phyloP scores from a whole-genome alignment of 2,113 vertebrate genomes.

The Synodontis membranacea region DNA sequence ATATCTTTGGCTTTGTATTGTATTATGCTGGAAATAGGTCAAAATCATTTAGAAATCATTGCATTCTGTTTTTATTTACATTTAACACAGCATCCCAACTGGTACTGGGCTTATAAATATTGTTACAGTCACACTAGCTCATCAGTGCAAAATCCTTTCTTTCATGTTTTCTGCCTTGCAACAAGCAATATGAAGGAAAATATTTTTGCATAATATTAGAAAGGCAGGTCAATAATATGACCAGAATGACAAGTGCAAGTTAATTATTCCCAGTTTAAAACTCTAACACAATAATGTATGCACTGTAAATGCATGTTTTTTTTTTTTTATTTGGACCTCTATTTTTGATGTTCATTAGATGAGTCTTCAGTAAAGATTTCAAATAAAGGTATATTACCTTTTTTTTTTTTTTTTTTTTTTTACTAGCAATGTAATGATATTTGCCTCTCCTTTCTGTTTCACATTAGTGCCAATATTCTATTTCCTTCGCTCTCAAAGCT shows the following conservation, averaged over 20 bases:
- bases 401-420: not conserved
- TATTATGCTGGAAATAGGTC: too few relatives aligned
- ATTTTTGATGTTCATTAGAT: not conserved
- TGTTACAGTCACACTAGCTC: too few relatives aligned
- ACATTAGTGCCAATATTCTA: not conserved
- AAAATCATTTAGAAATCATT: too few relatives aligned
- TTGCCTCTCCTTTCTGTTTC: not conserved
- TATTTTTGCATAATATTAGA: not conserved
- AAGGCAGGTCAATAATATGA: not conserved
- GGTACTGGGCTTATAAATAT: too few relatives aligned
- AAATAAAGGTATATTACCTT: not conserved
- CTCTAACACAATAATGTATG: not conserved
- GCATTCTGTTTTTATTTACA: too few relatives aligned
- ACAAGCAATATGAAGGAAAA: not conserved
- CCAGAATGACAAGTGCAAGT: not conserved
- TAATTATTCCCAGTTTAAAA: not conserved
- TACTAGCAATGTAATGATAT: not conserved
- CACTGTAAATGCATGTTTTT: not conserved
- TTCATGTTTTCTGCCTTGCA: not conserved
- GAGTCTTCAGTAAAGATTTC: not conserved
- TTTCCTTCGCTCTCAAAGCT: conserved; percentile 14
- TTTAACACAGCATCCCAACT: too few relatives aligned
- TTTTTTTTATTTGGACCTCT: not conserved
- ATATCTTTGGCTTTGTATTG: too few relatives aligned
- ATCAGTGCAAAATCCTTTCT: not conserved